Evolutionary conservation across 2,113 vertebrate genomes (phyloP).

Genomic region (Myrmophylax atrothorax): DNA sequence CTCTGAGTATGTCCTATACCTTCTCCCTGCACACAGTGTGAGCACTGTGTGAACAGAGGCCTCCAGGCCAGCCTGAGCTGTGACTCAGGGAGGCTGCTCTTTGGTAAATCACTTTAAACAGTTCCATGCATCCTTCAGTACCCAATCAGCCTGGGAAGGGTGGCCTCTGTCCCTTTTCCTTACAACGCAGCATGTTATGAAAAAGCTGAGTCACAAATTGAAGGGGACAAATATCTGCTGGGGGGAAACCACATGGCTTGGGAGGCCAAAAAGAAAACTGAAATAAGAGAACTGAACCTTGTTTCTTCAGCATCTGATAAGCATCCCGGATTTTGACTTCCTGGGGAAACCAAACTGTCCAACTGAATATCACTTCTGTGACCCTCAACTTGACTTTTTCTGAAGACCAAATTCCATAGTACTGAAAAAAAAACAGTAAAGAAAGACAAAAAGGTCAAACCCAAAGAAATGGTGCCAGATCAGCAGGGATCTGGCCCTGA

Average conservation of each 20-base stretch:
- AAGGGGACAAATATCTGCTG: not conserved
- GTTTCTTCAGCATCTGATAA: conserved; percentile 92
- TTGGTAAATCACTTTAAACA: not conserved
- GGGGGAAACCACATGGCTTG: not conserved
- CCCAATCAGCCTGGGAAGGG: not conserved
- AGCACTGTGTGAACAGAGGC: not conserved
- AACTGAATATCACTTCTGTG: conserved; percentile 87
- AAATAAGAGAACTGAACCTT: conserved; percentile 78
- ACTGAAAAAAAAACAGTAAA: conserved; percentile 69
- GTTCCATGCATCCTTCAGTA: not conserved
- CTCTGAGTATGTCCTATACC: not conserved
- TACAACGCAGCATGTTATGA: not conserved
- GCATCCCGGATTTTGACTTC: conserved; percentile 90
- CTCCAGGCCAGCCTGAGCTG: not conserved
- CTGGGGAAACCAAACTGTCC: conserved; percentile 91
- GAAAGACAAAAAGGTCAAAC: not conserved
- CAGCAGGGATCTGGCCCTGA: not conserved
- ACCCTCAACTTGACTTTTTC: conserved; percentile 85
- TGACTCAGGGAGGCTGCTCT: not conserved
- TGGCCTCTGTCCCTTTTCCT: not conserved
- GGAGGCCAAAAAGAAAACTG: conserved; percentile 29
- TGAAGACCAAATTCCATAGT: conserved; percentile 84
- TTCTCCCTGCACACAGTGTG: not conserved
- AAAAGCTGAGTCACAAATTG: not conserved
- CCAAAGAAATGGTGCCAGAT: not conserved